Evolutionary conservation across 2,113 vertebrate species (phyloP).

Genomic region (Mobula birostris): DNA sequence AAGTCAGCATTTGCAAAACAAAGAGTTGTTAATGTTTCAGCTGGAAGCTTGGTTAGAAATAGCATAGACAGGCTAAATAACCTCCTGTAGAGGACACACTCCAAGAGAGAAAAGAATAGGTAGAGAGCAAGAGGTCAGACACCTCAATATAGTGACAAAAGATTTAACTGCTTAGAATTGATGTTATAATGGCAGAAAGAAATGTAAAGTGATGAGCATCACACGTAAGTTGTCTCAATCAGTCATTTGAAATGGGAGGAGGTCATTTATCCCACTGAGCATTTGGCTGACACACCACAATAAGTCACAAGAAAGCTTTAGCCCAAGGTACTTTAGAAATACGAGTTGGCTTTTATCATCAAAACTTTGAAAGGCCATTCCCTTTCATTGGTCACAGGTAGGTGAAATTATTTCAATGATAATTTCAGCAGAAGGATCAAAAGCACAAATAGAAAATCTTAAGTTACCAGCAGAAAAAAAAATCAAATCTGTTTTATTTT

Average conservation of each 20-base stretch:
- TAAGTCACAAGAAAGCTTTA: not conserved
- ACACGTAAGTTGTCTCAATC: not conserved
- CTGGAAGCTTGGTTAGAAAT: not conserved
- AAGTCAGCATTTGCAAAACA: not conserved
- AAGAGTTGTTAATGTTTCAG: not conserved
- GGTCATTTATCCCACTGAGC: not conserved
- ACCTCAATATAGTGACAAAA: not conserved
- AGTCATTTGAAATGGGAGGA: not conserved
- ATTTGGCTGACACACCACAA: not conserved
- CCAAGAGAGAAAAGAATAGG: not conserved
- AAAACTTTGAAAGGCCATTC: not conserved
- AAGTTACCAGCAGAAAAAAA: not conserved
- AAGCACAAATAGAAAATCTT: not conserved
- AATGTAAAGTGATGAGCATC: not conserved
- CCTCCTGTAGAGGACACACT: not conserved
- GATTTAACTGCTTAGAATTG: not conserved
- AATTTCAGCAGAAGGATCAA: not conserved
- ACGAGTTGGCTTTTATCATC: not conserved
- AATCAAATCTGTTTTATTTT: not conserved
- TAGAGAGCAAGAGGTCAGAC: not conserved
- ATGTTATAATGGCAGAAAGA: not conserved
- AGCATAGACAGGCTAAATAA: not conserved
- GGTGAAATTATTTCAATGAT: not conserved
- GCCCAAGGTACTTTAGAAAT: not conserved
- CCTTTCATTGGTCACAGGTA: not conserved